Evolutionary conservation across 1,140 invertebrate species (phyloP), one percentile per base, ranked within the genome.

Genomic region (Drosophila busckii): DNA sequence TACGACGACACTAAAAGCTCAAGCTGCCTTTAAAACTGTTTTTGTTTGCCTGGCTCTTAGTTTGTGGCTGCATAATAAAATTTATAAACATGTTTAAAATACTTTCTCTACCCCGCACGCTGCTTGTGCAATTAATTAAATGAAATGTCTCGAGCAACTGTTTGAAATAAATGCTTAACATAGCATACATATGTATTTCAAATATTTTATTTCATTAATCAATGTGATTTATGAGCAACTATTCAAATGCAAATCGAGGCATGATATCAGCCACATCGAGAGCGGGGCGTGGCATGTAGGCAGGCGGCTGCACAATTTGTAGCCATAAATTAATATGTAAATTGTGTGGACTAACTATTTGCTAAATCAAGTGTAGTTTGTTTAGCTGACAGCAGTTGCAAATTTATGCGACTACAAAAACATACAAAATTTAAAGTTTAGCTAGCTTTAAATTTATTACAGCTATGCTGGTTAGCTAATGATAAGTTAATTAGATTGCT

Each of bases 121-220:
- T n/a, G n/a, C n/a, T n/a, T n/a, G n/a, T n/a, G n/a, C 64, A 54
- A 75, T 76, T 75, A 75, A 65, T 69, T 76, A 49, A 44, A 41
- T 42, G 12, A 23, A 40, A 56, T 56, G 50, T 44, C 31, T 70
- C 54, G 31, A 31, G 26, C 45, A 53, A 22, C 25, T 26, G 16
- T 45, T 16, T 45, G 29, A 55, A n/a, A 60, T 45, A 65, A 69
- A 46, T 64, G 66, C 49, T 41, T 41, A 66, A 58, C 66, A 65
- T 53, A 48, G 46, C 61, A 53, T 31, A 76, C 53, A 66, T 60
- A 56, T n/a, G n/a, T n/a, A n/a, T n/a, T n/a, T n/a, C n/a, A n/a
- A n/a, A 61, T 50, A 70, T 42, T n/a, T 23, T 19, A 12, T 26
- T 28, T 28, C 46, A 76, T 70, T 66, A 76, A 78, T 76, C 70